These are phyloP conservation scores for Sphenodon punctatus DNA, from an alignment of 2,797 vertebrate genomes.

Conservation along the genomic window DNA sequence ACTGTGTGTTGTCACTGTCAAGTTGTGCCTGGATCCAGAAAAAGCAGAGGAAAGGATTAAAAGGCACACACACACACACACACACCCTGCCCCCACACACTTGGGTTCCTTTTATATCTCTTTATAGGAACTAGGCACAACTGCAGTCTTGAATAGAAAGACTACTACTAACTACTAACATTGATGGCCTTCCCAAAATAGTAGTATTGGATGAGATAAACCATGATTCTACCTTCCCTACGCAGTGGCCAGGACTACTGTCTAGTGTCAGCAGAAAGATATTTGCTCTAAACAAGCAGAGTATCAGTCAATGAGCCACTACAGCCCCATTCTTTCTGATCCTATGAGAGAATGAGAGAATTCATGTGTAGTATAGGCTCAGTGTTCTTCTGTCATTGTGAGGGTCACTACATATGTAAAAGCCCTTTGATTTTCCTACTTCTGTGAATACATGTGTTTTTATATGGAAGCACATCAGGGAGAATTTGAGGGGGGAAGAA, in stretches of 20 bases:
- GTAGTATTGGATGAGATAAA: neutral
- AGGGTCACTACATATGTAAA: too few relatives aligned
- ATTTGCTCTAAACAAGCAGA: too few relatives aligned
- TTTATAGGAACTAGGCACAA: fast-evolving
- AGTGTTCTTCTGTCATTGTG: neutral
- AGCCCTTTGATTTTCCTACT: neutral
- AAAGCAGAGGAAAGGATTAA: too few relatives aligned
- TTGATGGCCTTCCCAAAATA: neutral
- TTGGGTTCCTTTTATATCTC: neutral
- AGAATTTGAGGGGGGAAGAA: too few relatives aligned
- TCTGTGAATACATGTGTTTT: too few relatives aligned
- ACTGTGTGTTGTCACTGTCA: too few relatives aligned
- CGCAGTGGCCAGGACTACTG: neutral
- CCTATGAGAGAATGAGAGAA: fast-evolving
- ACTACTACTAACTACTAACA: neutral
- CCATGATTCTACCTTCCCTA: neutral
- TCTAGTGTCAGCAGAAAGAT: neutral
- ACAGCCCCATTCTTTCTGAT: neutral
- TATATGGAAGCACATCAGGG: too few relatives aligned
- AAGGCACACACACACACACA: too few relatives aligned
- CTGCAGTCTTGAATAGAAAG: neutral
- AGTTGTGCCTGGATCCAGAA: too few relatives aligned
- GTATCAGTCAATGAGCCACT: too few relatives aligned
- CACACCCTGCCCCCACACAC: too few relatives aligned
- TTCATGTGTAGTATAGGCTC: neutral